Evolutionary conservation across 2,888 invertebrate genomes (phyloP).

Genomic region (Malachius bipustulatus): DNA sequence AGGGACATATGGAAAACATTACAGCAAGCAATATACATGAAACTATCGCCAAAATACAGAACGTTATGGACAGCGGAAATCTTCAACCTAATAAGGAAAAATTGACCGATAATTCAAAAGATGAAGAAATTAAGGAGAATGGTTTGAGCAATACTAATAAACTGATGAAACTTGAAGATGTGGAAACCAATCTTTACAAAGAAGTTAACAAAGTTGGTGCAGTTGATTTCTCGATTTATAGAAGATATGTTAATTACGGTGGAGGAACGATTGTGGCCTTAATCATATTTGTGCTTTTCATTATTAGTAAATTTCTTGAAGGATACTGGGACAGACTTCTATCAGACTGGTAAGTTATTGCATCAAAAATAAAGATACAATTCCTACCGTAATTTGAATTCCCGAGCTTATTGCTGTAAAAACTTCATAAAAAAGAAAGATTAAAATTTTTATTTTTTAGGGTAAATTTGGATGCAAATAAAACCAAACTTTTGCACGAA

Average conservation of each 20-base stretch:
- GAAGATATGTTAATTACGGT: conserved; percentile 11
- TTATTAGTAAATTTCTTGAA: conserved; percentile 11
- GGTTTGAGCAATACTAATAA: too few species aligned
- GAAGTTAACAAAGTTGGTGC: conserved; percentile 12
- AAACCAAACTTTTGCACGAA: conserved; percentile 6
- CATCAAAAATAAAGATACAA: too few species aligned
- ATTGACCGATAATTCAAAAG: not conserved
- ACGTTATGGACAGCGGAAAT: not conserved
- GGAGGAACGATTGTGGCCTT: conserved; percentile 9
- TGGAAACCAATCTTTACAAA: conserved; percentile 9
- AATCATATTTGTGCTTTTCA: too few species aligned
- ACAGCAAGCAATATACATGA: conserved; percentile 40
- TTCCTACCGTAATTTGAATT: too few species aligned
- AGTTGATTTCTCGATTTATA: conserved; percentile 9
- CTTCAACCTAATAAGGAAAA: not conserved
- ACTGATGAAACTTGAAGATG: too few species aligned
- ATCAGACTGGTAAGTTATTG: conserved; percentile 16
- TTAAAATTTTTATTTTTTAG: conserved; percentile 11
- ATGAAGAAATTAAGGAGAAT: not conserved
- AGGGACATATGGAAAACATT: conserved; percentile 50
- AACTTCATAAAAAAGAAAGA: too few species aligned
- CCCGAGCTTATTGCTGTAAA: too few species aligned
- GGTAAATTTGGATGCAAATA: conserved; percentile 13
- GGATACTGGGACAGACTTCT: conserved; percentile 16
- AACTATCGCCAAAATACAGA: conserved; percentile 22